phyloP scores from a whole-genome alignment of 2,888 invertebrate species.

The Orthosia gracilis region DNA sequence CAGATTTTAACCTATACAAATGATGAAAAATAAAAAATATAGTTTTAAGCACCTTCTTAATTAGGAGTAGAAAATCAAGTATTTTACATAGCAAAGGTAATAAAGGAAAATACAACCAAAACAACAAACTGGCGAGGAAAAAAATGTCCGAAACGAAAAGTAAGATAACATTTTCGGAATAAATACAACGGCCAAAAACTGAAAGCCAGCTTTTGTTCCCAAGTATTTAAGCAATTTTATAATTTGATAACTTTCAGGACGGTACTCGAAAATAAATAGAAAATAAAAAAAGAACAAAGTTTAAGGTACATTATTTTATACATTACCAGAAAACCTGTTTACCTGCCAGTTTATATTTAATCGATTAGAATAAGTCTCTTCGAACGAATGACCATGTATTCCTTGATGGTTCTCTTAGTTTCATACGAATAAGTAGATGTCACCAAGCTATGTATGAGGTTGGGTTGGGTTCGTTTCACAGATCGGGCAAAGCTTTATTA shows the following conservation, averaged over 20 bases:
- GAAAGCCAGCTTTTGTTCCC: not conserved
- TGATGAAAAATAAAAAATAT: not conserved
- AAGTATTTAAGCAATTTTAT: not conserved
- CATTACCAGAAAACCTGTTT: not conserved
- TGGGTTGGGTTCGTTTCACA: no score
- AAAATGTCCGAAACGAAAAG: conserved; percentile 8
- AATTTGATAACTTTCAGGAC: conserved; percentile 16
- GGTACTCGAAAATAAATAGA: not conserved
- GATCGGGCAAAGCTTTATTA: no score
- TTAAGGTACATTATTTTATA: conserved; percentile 19
- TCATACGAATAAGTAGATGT: no score
- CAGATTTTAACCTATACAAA: not conserved
- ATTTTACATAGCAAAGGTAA: not conserved
- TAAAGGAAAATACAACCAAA: conserved; percentile 16
- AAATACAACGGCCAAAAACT: conserved; percentile 8
- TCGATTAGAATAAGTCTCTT: not conserved
- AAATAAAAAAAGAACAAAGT: conserved; percentile 11
- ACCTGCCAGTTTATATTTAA: conserved; percentile 7
- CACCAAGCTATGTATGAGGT: no score
- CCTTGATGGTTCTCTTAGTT: no score
- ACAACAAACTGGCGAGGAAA: not conserved
- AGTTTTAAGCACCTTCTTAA: not conserved
- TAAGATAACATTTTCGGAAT: not conserved
- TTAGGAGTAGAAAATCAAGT: not conserved
- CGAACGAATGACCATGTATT: not conserved